Evolutionary conservation across 92 coral and sea anemone genomes (phyloP).

Genomic region (Micromussa lordhowensis): DNA sequence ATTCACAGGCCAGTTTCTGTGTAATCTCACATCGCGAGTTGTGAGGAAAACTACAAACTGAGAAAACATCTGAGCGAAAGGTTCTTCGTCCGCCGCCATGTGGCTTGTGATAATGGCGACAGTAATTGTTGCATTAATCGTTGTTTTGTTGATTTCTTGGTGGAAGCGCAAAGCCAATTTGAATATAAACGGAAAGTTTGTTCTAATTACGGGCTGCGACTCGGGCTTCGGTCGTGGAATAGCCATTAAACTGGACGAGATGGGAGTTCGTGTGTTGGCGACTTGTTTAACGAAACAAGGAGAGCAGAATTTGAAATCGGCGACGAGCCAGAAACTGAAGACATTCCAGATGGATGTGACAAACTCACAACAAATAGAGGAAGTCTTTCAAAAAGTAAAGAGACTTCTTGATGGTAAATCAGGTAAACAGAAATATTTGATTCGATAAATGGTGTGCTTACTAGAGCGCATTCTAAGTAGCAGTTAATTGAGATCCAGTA

Average conservation of each 20-base stretch:
- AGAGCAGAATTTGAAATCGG: slow-evolving; percentile 47
- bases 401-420: slow-evolving; percentile 24
- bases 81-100: background rate
- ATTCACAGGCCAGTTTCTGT: background rate
- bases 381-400: slow-evolving; percentile 55
- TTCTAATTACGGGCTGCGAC: slow-evolving; percentile 77
- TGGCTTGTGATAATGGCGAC: background rate
- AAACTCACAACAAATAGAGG: slow-evolving; percentile 45
- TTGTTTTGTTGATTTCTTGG: slow-evolving; percentile 5
- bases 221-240: slow-evolving; percentile 69
- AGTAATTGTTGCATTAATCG: background rate
- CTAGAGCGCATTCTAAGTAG: background rate
- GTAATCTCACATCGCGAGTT: too few species aligned
- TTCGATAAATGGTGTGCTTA: background rate
- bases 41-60: too few species aligned
- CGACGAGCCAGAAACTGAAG: slow-evolving; percentile 46
- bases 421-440: slow-evolving; percentile 8
- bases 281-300: slow-evolving; percentile 78
- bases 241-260: slow-evolving; percentile 68
- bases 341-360: slow-evolving; percentile 67
- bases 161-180: background rate
- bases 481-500: background rate
- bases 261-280: slow-evolving; percentile 84
- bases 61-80: background rate
- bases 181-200: slow-evolving; percentile 21